Evolutionary conservation across 2,797 vertebrate genomes (phyloP).

Genomic region (Epinephelus coioides): DNA sequence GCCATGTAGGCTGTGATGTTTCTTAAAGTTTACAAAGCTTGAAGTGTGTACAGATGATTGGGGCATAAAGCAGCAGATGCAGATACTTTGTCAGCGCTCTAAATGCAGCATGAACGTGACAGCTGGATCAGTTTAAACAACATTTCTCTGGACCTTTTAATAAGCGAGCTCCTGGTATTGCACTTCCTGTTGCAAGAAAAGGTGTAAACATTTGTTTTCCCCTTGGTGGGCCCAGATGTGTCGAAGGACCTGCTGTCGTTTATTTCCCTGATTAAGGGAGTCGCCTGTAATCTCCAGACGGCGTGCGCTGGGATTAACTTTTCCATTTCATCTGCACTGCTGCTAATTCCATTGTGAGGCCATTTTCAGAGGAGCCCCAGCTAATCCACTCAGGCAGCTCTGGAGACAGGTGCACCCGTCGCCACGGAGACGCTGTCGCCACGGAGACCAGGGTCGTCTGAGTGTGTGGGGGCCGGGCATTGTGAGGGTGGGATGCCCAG

Average conservation of each 20-base stretch:
- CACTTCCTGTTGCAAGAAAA: neutral
- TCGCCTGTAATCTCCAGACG: slow-evolving; percentile 67
- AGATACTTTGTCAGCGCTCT: neutral
- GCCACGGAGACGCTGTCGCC: slow-evolving; percentile 59
- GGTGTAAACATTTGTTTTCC: neutral
- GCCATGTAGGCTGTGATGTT: too few relatives aligned
- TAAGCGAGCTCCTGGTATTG: neutral
- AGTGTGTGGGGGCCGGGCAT: slow-evolving; percentile 7
- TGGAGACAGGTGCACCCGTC: slow-evolving; percentile 73
- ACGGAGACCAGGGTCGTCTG: slow-evolving; percentile 15
- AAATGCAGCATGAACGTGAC: neutral
- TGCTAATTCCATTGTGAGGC: slow-evolving; percentile 72
- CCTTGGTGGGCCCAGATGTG: slow-evolving; percentile 51
- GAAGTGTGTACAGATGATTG: neutral
- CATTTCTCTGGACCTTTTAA: neutral
- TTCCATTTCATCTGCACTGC: slow-evolving; percentile 63
- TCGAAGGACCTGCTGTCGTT: slow-evolving; percentile 26
- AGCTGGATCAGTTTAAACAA: neutral
- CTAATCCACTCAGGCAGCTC: slow-evolving; percentile 60
- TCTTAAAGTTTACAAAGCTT: neutral
- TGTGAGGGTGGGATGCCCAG: slow-evolving; percentile 28
- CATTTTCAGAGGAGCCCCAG: slow-evolving; percentile 37
- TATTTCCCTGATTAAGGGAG: slow-evolving; percentile 46
- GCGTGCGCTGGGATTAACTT: slow-evolving; percentile 71
- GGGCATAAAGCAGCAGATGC: too few relatives aligned